phyloP scores from a whole-genome alignment of 2,113 vertebrate genomes.

The Mustela lutreola region DNA sequence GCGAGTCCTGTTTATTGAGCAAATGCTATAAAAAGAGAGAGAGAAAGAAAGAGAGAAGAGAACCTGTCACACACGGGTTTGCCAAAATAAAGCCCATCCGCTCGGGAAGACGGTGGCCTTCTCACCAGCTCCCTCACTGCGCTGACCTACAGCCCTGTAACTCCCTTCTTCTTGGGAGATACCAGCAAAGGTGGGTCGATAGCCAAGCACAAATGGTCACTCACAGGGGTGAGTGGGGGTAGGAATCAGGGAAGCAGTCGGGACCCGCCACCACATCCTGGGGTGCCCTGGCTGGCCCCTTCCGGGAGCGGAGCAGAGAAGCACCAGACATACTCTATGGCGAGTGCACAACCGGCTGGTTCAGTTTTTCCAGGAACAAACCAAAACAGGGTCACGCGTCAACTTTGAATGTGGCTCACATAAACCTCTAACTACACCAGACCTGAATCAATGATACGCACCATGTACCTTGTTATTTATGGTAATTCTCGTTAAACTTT shows the following conservation, averaged over 20 bases:
- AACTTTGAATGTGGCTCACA: background rate
- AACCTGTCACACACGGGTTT: background rate
- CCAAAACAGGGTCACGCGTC: background rate
- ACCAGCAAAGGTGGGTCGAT: rapidly evolving
- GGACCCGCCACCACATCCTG: background rate
- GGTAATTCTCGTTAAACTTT: background rate
- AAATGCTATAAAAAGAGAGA: background rate
- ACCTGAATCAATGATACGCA: background rate
- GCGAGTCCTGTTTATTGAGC: background rate
- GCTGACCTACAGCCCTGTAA: background rate
- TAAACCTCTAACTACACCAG: background rate
- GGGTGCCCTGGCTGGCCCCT: background rate
- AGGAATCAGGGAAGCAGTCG: background rate
- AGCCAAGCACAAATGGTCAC: background rate
- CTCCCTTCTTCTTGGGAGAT: background rate
- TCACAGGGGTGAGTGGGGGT: background rate
- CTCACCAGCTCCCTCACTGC: background rate
- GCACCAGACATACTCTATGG: background rate
- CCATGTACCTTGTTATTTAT: background rate
- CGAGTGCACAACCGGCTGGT: background rate
- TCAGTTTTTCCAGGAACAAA: background rate
- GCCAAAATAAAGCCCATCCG: background rate
- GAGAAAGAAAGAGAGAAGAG: background rate
- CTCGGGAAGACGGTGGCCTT: background rate
- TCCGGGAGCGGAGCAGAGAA: background rate